Evolutionary conservation across 2,888 invertebrate species (phyloP).

Genomic region (Exephanes ischioxanthus): DNA sequence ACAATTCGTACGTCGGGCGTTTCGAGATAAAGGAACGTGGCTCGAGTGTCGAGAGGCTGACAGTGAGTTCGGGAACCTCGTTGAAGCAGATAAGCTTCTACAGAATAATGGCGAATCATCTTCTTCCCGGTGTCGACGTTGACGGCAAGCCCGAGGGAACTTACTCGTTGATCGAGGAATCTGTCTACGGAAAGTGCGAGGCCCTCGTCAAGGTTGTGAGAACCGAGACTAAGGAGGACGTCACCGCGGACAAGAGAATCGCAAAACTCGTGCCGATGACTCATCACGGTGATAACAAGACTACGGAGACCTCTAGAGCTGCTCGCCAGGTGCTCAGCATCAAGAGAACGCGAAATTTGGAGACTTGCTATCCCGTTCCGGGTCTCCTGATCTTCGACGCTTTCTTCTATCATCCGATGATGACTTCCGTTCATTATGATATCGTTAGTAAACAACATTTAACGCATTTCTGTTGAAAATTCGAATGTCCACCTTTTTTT

Average conservation of each 20-base stretch:
- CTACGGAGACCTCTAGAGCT: neutral
- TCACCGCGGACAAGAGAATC: neutral
- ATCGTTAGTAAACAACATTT: constrained; percentile 41
- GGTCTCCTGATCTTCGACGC: constrained; percentile 51
- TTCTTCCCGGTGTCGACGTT: constrained; percentile 57
- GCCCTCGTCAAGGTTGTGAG: constrained; percentile 48
- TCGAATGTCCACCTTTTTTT: no score
- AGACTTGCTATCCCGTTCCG: constrained; percentile 57
- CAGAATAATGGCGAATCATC: constrained; percentile 49
- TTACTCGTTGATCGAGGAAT: constrained; percentile 54
- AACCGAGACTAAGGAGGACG: constrained; percentile 8
- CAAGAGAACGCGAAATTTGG: constrained; percentile 61
- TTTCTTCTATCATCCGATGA: constrained; percentile 63
- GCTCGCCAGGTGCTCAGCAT: constrained; percentile 46
- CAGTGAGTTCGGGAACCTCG: constrained; percentile 33
- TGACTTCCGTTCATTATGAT: constrained; percentile 61
- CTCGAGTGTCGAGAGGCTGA: constrained; percentile 47
- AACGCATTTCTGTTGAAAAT: no score
- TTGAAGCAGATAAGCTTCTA: constrained; percentile 60
- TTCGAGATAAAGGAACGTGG: constrained; percentile 58
- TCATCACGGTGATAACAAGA: neutral
- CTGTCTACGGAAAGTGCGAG: constrained; percentile 62
- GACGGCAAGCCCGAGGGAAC: constrained; percentile 49
- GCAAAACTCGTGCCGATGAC: neutral
- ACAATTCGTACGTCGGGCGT: constrained; percentile 55